Base-by-base conservation (phyloP, 2,113 vertebrate species). In the Antechinus stuartii region DNA sequence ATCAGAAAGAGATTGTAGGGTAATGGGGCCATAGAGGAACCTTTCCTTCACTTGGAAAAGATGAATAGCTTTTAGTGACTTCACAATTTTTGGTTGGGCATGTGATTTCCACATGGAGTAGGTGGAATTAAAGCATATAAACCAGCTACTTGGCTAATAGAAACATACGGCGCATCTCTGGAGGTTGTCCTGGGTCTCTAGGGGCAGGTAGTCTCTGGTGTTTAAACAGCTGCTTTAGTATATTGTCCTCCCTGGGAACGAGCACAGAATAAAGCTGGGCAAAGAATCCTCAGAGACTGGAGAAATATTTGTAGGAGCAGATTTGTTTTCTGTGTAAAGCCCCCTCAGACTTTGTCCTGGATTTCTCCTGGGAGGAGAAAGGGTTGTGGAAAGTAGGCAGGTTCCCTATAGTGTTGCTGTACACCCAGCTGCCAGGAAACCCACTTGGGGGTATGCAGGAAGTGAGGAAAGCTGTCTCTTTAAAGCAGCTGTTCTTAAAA, bases 141-240 rank as follows among this genome's bases (percentile, higher is more conserved):
- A 93, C 55, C 2, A 52, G 92, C 92, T 95, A 91, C 93, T 93
- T 93, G 42, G 54, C 91, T 98, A 96, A 96, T 91, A 49, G 98
- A 98, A 96, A 97, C 89, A 57, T 76, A 95, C 76, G 91, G 94
- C 89, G 94, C 24, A 76, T 98, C 95, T 98, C 95, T 91, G 97
- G 92, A 92, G 97, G 91, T 96, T 94, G 96, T 93, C 94, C 96
- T 24, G 0, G 47, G 94, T 97, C 97, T 97, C 97, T 96, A 97
- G 98, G 96, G 98, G 98, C 2, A 1, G 84, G 95, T 94, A 97
- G 97, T 94, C 96, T 98, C 98, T 97, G 8, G 30, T 98, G 97
- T 98, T 84, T 98, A 98, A 94, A 98, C 97, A 97, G 98, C 95
- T 98, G 97, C 96, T 96, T 98, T 98, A 98, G 96, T 97, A 97